A percentile compares a stretch with the other conserved stretches of the same genome.
These are phyloP conservation scores for Lysandra bellargus DNA, from an alignment of 2,888 invertebrate genomes.

Conservation along the genomic window DNA sequence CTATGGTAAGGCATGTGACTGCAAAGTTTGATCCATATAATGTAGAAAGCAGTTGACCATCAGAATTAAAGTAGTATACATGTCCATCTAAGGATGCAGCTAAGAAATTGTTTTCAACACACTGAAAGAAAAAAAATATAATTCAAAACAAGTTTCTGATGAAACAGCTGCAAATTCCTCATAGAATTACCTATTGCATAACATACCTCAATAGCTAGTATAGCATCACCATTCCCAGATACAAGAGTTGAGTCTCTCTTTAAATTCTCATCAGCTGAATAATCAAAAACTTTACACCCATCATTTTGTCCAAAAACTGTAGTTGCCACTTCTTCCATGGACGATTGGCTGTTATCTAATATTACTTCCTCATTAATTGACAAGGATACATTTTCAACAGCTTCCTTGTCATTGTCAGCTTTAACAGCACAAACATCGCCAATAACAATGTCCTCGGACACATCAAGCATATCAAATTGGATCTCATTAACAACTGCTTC, in stretches of 20 bases:
- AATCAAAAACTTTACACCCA: conserved; percentile 68
- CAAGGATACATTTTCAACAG: conserved; percentile 45
- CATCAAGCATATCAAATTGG: conserved; percentile 73
- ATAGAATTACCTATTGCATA: background rate
- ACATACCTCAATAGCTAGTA: conserved; percentile 72
- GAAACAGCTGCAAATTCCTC: background rate
- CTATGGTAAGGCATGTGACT: conserved; percentile 82
- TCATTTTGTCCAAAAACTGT: conserved; percentile 46
- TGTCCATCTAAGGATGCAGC: conserved; percentile 83
- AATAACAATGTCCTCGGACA: conserved; percentile 72
- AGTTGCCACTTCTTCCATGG: conserved; percentile 48
- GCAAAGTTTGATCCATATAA: conserved; percentile 81
- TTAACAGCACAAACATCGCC: conserved; percentile 64
- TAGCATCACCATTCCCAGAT: conserved; percentile 67
- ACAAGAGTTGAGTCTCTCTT: conserved; percentile 61
- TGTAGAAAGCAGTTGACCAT: conserved; percentile 77
- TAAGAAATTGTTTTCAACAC: conserved; percentile 80
- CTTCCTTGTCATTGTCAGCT: conserved; percentile 52
- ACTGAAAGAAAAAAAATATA: conserved; percentile 65
- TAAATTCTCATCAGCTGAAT: conserved; percentile 64
- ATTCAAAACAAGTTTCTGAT: background rate
- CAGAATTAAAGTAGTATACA: conserved; percentile 81
- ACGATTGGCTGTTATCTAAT: conserved; percentile 67
- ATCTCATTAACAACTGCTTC: conserved; percentile 54
- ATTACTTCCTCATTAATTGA: conserved; percentile 63